Conservation (phyloP, 2,113 vertebrate species). For the Lepus americanus region DNA sequence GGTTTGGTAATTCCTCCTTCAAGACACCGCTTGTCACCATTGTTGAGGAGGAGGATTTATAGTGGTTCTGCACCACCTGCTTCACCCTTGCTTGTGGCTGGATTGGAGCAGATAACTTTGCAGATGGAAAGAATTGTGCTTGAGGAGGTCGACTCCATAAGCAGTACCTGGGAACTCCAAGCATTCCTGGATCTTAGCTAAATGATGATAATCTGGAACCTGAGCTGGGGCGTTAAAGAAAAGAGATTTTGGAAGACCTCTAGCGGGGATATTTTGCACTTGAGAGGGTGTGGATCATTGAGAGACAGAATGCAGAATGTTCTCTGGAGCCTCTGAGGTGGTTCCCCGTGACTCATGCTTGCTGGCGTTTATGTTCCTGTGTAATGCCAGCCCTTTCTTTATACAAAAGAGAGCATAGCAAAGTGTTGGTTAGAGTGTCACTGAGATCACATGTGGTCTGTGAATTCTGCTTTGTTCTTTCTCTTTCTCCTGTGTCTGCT, state of each 20-base stretch:
- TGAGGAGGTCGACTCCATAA: background rate
- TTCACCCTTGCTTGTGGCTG: background rate
- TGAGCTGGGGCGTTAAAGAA: background rate
- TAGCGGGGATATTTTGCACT: background rate
- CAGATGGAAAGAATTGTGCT: background rate
- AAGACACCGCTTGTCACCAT: no score
- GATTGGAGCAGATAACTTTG: background rate
- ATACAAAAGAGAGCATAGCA: background rate
- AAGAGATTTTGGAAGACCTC: background rate
- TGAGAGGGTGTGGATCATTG: no score
- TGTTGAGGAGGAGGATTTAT: background rate
- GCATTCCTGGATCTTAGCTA: background rate
- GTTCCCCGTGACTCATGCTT: background rate
- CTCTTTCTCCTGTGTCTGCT: no score
- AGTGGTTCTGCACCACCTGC: background rate
- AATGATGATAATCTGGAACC: background rate
- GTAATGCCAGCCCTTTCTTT: background rate
- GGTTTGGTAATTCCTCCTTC: background rate
- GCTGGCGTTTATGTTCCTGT: background rate
- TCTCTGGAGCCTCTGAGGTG: background rate
- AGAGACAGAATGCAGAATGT: background rate
- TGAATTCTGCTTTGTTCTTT: background rate
- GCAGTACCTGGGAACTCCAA: no score
- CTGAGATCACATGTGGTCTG: background rate
- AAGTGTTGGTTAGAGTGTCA: background rate